Evolutionary conservation across 2,797 vertebrate species (phyloP), one percentile per base, ranked within the genome.

Genomic region (Etheostoma perlongum): DNA sequence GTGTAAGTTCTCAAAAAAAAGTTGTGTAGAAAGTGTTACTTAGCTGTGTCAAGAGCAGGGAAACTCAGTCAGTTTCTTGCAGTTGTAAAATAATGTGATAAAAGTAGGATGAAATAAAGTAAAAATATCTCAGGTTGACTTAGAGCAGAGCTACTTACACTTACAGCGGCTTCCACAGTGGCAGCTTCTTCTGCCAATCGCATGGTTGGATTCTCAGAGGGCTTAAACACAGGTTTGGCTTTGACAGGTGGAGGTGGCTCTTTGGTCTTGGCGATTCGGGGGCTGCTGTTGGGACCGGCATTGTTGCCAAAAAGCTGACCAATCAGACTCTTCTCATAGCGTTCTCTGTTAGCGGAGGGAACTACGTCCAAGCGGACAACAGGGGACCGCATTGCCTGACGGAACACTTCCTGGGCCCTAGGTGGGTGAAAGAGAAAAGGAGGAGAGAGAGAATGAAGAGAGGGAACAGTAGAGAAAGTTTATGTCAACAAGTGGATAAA

Each of bases 381-480:
- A 0, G 91, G 91, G 57, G 95, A 96, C 52, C 93, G 97, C 97
- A 99, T 98, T 2, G 98, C 97, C 87, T 97, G 96, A 4, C 97
- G 97, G 81, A 99, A 99, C 51, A 97, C 90, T 72, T 99, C 98
- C 88, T 99, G 98, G 64, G 95, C 90, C 82, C 95, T 96, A 85
- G 6, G 67, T 53, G 23, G 49, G 51, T 0, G 9, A 60, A 5
- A 16, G 9, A 8, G 10, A 47, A 44, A 44, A 44, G 10, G 36
- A 11, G 36, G 6, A 57, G 25, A 12, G 18, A 57, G 42, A 72
- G 18, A 33, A 47, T 4, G n/a, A 16, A 19, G 2, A 67, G 11
- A 59, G 27, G 14, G 44, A 42, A 67, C 0, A 70, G 47, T 5
- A 47, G 13, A 30, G 4, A 10, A 33, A 68, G 23, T 63, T 74